Percentiles rank a stretch among this genome's conserved stretches.
Conservation (phyloP, 2,113 vertebrate species). For the Mirounga angustirostris region DNA sequence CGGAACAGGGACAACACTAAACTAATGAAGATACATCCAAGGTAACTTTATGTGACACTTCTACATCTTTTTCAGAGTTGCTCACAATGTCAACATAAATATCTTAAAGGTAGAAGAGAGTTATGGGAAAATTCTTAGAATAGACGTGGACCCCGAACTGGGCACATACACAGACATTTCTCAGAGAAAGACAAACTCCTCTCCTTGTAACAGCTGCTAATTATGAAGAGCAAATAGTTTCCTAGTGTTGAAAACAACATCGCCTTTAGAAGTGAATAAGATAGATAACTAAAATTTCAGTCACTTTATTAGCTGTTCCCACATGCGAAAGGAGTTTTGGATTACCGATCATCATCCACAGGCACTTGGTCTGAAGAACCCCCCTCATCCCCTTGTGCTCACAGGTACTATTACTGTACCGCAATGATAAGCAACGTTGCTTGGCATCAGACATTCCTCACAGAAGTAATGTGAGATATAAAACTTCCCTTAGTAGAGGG, state of each 20-base stretch:
- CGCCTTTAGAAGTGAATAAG: not conserved
- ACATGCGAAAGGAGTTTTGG: not conserved
- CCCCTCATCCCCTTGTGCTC: not conserved
- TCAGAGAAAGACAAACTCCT: constrained; percentile 24
- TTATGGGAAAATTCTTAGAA: not conserved
- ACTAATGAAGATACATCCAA: not conserved
- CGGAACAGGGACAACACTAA: not conserved
- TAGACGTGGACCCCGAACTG: not conserved
- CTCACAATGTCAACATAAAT: not conserved
- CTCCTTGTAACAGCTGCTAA: not conserved
- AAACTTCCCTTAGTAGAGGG: not conserved
- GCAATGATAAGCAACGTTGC: not conserved
- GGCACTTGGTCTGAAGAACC: not conserved
- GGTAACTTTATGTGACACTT: not conserved
- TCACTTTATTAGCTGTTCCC: not conserved
- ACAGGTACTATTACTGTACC: not conserved
- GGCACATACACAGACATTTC: not conserved
- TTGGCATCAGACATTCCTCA: not conserved
- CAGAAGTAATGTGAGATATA: not conserved
- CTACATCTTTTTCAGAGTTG: not conserved
- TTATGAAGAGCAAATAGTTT: not conserved
- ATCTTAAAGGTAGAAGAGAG: constrained; percentile 21
- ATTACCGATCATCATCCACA: not conserved
- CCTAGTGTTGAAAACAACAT: not conserved
- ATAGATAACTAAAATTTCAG: not conserved